A percentile compares a stretch with the other conserved stretches of the same genome.
These are phyloP conservation scores for Napeogenes sylphis DNA, from an alignment of 2,888 invertebrate species.

Conservation along the genomic window DNA sequence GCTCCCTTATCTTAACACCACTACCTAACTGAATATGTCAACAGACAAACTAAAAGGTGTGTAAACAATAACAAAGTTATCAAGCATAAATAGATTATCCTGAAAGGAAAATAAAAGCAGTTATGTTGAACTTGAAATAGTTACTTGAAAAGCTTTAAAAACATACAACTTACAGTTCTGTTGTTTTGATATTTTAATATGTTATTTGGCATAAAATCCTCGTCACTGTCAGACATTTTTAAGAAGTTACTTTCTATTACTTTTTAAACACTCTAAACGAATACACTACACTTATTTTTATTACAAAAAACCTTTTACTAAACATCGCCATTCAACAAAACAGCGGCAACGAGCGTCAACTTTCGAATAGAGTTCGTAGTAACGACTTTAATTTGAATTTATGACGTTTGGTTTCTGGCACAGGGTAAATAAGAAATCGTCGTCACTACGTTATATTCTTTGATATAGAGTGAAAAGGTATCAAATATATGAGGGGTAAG, in stretches of 20 bases:
- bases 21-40: neutral
- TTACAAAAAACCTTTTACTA: slow-evolving; percentile 8
- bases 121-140: no score
- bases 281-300: neutral
- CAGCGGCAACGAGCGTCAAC: slow-evolving; percentile 19
- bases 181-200: slow-evolving; percentile 46
- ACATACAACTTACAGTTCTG: slow-evolving; percentile 43
- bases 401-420: neutral
- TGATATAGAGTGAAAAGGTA: no score
- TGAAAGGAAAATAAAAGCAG: no score
- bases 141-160: neutral
- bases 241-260: neutral
- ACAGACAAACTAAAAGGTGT: neutral
- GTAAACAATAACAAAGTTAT: slow-evolving; percentile 1
- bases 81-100: neutral
- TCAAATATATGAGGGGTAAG: no score
- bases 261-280: neutral
- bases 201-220: slow-evolving; percentile 44
- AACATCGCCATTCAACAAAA: slow-evolving; percentile 6
- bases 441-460: no score
- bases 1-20: neutral
- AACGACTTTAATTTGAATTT: slow-evolving; percentile 2
- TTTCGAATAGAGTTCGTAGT: neutral
- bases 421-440: no score
- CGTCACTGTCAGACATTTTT: slow-evolving; percentile 53